Evolutionary conservation across 2,113 vertebrate genomes (phyloP).

Genomic region (Catharus minimus): DNA sequence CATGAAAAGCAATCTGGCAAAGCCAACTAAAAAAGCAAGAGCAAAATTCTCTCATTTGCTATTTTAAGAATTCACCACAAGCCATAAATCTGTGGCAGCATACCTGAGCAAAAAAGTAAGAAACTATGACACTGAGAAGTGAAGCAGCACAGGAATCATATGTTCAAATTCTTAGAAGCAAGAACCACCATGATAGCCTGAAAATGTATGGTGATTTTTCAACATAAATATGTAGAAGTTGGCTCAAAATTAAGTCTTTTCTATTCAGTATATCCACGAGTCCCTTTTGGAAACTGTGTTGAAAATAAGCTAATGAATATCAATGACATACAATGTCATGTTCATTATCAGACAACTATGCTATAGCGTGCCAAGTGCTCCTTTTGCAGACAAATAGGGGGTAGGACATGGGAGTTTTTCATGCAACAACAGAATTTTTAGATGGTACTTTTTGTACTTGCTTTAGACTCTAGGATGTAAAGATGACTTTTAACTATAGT

Average conservation of each 20-base stretch:
- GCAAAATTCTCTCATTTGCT: background rate
- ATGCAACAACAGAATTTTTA: background rate
- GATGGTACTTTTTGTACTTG: background rate
- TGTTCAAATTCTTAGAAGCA: background rate
- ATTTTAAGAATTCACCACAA: background rate
- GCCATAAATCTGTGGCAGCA: background rate
- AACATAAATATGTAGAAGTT: background rate
- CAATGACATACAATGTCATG: background rate
- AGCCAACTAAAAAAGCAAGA: background rate
- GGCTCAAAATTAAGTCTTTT: background rate
- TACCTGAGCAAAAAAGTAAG: background rate
- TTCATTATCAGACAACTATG: background rate
- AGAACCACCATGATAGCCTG: background rate
- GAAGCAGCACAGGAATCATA: background rate
- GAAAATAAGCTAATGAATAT: background rate
- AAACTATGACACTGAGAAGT: background rate
- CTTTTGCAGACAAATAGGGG: background rate
- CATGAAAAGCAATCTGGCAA: background rate
- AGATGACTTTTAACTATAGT: background rate
- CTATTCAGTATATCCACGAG: background rate
- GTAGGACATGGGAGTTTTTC: background rate
- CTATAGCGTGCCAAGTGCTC: accelerated
- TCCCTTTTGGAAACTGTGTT: background rate
- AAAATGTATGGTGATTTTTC: background rate
- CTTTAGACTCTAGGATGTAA: background rate